These are phyloP conservation scores for Acanthochromis polyacanthus DNA, from an alignment of 2,113 vertebrate genomes.

Conservation along the genomic window DNA sequence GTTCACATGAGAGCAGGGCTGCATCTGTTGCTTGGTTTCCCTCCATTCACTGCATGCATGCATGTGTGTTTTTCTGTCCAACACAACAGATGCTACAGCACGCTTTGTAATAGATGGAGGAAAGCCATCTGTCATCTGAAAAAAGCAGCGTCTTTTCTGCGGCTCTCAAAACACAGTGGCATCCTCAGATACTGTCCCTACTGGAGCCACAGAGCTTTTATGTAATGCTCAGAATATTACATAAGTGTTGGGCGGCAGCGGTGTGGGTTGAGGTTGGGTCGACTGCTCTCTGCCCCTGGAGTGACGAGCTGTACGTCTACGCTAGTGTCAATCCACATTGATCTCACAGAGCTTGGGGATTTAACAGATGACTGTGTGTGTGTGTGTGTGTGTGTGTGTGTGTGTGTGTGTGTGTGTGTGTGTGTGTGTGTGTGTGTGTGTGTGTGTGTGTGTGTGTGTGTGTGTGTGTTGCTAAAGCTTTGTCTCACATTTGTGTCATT, in stretches of 20 bases:
- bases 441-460: conserved; percentile 3
- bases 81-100: conserved; percentile 36
- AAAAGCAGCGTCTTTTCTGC: conserved; percentile 46
- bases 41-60: not conserved
- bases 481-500: conserved; percentile 1
- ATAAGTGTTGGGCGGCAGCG: conserved; percentile 43
- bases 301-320: conserved; percentile 41
- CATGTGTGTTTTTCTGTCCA: conserved; percentile 4
- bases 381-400: conserved; percentile 8
- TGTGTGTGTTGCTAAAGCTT: conserved; percentile 18
- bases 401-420: conserved; percentile 4
- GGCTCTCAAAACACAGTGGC: conserved; percentile 51
- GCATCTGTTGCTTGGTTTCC: not conserved
- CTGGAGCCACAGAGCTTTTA: conserved; percentile 46
- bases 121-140: conserved; percentile 64
- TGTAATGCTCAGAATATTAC: conserved; percentile 58
- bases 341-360: conserved; percentile 47
- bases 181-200: conserved; percentile 36
- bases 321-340: conserved; percentile 55
- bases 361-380: conserved; percentile 20
- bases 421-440: conserved; percentile 1
- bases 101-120: conserved; percentile 39
- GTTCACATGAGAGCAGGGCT: not conserved
- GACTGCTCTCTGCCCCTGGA: conserved; percentile 47
- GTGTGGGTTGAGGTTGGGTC: not conserved